Percentiles rank a stretch among this genome's conserved stretches.
Evolutionary conservation across 2,113 vertebrate genomes (phyloP).

Genomic region (Gobiocypris rarus): DNA sequence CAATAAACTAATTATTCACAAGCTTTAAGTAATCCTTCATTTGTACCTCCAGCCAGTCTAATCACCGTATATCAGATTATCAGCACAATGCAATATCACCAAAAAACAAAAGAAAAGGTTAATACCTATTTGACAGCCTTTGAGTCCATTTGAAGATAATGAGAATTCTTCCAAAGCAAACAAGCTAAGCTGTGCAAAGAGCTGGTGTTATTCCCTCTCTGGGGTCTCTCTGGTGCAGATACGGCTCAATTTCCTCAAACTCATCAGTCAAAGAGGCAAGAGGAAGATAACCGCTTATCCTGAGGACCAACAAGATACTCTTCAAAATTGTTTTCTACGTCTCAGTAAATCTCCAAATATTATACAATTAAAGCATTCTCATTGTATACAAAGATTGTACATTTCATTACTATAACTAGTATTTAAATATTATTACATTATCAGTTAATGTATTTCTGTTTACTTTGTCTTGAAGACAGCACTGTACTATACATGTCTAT

Average conservation of each 20-base stretch:
- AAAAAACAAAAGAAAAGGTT: not conserved
- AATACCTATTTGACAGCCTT: not conserved
- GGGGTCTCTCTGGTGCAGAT: constrained; percentile 34
- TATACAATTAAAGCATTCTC: not conserved
- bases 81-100: not conserved
- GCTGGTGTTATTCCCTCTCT: constrained; percentile 52
- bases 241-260: constrained; percentile 47
- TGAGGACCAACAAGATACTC: not conserved
- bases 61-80: not conserved
- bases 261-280: constrained; percentile 63
- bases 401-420: not conserved
- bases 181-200: constrained; percentile 57
- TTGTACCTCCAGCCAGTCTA: not conserved
- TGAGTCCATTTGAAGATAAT: constrained; percentile 16
- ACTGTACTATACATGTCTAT: not conserved
- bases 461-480: not conserved
- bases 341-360: not conserved
- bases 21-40: not conserved
- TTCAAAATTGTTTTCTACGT: not conserved
- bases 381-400: not conserved
- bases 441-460: not conserved
- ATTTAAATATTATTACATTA: not conserved
- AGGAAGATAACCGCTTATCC: constrained; percentile 65
- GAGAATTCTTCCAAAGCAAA: constrained; percentile 65
- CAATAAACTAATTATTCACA: not conserved